Conservation (phyloP, 2,797 vertebrate genomes). For the Siniperca undulata region DNA sequence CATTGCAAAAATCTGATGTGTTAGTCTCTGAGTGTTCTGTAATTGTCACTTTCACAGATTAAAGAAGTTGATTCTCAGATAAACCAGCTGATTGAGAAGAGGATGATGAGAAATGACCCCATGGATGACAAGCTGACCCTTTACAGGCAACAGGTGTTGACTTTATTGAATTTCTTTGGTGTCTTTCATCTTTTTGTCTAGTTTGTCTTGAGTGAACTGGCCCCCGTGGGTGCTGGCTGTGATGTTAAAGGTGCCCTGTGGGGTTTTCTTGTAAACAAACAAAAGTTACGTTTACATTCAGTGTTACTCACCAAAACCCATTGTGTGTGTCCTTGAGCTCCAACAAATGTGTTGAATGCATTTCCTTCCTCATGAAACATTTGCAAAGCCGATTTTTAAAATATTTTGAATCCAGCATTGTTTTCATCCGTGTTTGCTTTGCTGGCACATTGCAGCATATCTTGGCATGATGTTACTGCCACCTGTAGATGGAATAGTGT, state of each 20-base stretch:
- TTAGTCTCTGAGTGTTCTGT: conserved; percentile 11
- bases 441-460: background rate
- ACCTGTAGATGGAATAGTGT: background rate
- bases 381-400: background rate
- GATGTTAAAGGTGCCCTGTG: conserved; percentile 1
- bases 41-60: conserved; percentile 81
- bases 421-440: background rate
- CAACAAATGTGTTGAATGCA: background rate
- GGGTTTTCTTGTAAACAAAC: background rate
- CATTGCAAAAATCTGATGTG: too few species aligned
- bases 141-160: conserved; percentile 93
- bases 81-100: conserved; percentile 94
- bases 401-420: background rate
- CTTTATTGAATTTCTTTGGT: conserved; percentile 4
- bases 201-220: background rate
- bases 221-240: background rate
- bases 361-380: conserved; percentile 2
- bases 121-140: conserved; percentile 93
- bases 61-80: conserved; percentile 89
- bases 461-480: background rate
- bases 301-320: background rate
- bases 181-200: conserved; percentile 12
- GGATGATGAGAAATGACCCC: conserved; percentile 94
- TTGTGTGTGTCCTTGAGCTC: background rate
- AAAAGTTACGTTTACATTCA: background rate